A percentile compares a stretch with the other conserved stretches of the same genome.
These are phyloP conservation scores for Dichetophora obliterata DNA, from an alignment of 2,888 invertebrate genomes.

Conservation along the genomic window DNA sequence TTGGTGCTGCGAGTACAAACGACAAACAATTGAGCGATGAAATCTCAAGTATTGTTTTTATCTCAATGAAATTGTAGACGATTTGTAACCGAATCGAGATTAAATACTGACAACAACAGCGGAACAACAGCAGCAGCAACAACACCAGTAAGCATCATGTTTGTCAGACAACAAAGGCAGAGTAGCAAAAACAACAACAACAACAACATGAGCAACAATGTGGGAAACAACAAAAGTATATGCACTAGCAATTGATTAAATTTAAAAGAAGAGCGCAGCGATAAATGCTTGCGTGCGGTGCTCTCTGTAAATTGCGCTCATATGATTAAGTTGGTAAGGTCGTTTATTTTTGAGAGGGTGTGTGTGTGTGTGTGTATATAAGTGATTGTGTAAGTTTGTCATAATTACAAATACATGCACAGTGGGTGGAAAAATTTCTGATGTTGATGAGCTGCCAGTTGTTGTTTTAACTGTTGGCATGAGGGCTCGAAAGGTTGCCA, in stretches of 20 bases:
- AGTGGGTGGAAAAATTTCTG: neutral
- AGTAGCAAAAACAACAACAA: neutral
- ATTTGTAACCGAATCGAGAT: constrained; percentile 66
- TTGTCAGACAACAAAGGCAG: constrained; percentile 2
- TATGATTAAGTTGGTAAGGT: neutral
- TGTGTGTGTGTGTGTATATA: neutral
- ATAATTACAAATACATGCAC: constrained; percentile 11
- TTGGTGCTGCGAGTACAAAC: neutral
- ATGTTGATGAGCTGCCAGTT: constrained; percentile 24
- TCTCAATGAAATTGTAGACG: constrained; percentile 67
- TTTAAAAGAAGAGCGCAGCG: constrained; percentile 15
- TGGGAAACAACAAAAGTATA: neutral
- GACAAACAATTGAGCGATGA: constrained; percentile 39
- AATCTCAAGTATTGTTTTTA: constrained; percentile 49
- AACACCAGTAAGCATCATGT: constrained; percentile 29
- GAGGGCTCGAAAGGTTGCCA: neutral
- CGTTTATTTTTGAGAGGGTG: neutral
- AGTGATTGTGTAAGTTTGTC: neutral
- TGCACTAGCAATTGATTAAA: neutral
- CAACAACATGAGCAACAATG: neutral
- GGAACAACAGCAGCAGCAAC: constrained; percentile 47
- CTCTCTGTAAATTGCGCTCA: neutral
- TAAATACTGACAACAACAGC: constrained; percentile 62
- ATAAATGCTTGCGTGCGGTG: neutral
- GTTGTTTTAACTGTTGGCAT: neutral